These are phyloP conservation scores for Gymnocypris eckloni DNA, from an alignment of 2,797 vertebrate species.

Conservation along the genomic window DNA sequence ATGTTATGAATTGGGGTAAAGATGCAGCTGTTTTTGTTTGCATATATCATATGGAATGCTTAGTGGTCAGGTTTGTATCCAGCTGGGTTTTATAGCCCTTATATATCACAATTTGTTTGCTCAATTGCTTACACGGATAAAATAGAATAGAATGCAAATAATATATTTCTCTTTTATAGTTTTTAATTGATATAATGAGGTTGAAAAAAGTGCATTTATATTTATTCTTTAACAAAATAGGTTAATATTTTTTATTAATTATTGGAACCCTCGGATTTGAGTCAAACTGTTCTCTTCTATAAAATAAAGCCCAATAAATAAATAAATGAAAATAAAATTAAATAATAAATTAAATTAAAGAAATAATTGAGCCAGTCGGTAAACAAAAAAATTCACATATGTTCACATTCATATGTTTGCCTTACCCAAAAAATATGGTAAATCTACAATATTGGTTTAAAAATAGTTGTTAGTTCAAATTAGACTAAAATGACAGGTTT, in stretches of 20 bases:
- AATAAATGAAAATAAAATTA: not conserved
- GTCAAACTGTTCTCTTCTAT: not conserved
- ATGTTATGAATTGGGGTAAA: not conserved
- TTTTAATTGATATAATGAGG: not conserved
- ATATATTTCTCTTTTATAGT: not conserved
- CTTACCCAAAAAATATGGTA: not conserved
- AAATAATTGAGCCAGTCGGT: no score
- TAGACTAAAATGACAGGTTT: not conserved
- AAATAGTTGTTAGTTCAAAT: not conserved
- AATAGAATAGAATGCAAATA: not conserved
- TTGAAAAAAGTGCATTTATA: not conserved
- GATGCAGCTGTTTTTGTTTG: constrained; percentile 27
- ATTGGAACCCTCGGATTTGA: not conserved
- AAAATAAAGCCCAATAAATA: not conserved
- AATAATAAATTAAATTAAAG: no score
- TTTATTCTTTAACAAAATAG: not conserved
- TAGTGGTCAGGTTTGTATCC: constrained; percentile 2
- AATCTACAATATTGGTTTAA: not conserved
- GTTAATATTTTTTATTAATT: no score
- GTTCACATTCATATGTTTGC: not conserved
- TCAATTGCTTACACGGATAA: not conserved
- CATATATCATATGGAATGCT: constrained; percentile 20
- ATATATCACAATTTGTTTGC: not conserved
- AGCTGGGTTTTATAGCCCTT: not conserved
- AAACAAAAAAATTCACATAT: not conserved